Evolutionary conservation across 2,888 invertebrate genomes (phyloP), one percentile per base, ranked within the genome.

Genomic region (Saturnia pavonia): DNA sequence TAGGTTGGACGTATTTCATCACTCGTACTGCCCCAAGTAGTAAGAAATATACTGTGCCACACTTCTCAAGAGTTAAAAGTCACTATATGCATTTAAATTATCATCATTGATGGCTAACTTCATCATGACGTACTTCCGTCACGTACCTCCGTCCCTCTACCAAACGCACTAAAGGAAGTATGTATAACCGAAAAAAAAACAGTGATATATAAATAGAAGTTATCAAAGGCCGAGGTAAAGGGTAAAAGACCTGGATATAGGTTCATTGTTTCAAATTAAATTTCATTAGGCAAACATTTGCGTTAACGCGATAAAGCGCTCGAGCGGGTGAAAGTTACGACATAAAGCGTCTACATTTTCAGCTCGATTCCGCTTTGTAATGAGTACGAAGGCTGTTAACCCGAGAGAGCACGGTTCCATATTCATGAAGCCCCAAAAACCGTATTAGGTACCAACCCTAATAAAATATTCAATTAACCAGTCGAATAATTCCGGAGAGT

Each of bases 401-500:
- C 67, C 72, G 42, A 66, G 69, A 63, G 73, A 74, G 69, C 70
- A 42, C 71, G 6, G 27, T 71, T 85, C 82, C 79, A 85, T 86
- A 90, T 90, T 89, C 86, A 89, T 86, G 85, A 89, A 79, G 14
- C 76, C 74, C 76, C 73, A 75, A 69, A 76, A 71, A 77, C 75
- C 73, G 74, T 76, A 75, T 79, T 77, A 34, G 34, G 34, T 34
- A 76, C 75, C 74, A 71, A 72, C 72, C 79, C 72, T 80, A 80
- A 85, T 88, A 85, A 88, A 90, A 88, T 87, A 88, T 89, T 89
- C 84, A 87, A 87, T 88, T 85, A 85, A 77, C 72, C 79, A 79
- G 78, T 80, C 79, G 86, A 86, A 85, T 82, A 81, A 85, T 85
- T 81, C 85, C 83, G 82, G 82, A 75, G 71, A 77, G 89, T 88